Evolutionary conservation across 2,113 vertebrate species (phyloP), one percentile per base, ranked within the genome.

Genomic region (Hepsetus odoe): DNA sequence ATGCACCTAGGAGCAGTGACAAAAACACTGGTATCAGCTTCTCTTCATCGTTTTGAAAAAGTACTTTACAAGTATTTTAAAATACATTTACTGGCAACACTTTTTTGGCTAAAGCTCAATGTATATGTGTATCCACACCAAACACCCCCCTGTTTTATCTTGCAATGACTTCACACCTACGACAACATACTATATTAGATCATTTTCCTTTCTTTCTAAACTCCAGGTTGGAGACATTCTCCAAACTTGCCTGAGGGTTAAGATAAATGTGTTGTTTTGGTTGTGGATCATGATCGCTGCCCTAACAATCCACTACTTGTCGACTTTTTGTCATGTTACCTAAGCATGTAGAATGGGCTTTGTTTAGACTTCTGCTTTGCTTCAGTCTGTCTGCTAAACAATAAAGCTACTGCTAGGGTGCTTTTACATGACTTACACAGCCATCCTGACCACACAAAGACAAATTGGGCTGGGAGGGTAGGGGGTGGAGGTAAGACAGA

Each of bases 401-500:
- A 2, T 1, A 58, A 12, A 24, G 55, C 22, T 56, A 10, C 55
- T 26, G n/a, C 55, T 26, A 2, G n/a, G n/a, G n/a, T n/a, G n/a
- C n/a, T n/a, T n/a, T n/a, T n/a, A n/a, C 42, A 44, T 2, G 13
- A 14, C 13, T 44, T 44, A 44, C 42, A 44, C 42, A 44, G 42
- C 42, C 42, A 11, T 30, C 24, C 11, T 12, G 22, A 26, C 13
- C 55, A 58, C 55, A 24, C 22, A 58, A 14, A 61, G 3, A 6
- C 1, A 5, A 14, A 28, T 61, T 26, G 26, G 33, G 59, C 30
- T 30, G 68, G n/a, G n/a, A 26, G 67, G 51, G 4, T 38, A 9
- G 4, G 4, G 18, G 20, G 16, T 14, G 12, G 42, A 6, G 3
- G 90, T 90, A 89, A 95, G 94, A 96, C 94, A 94, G 78, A n/a